Base-by-base conservation (phyloP, 2,888 invertebrate species). In the Clivina fossor region DNA sequence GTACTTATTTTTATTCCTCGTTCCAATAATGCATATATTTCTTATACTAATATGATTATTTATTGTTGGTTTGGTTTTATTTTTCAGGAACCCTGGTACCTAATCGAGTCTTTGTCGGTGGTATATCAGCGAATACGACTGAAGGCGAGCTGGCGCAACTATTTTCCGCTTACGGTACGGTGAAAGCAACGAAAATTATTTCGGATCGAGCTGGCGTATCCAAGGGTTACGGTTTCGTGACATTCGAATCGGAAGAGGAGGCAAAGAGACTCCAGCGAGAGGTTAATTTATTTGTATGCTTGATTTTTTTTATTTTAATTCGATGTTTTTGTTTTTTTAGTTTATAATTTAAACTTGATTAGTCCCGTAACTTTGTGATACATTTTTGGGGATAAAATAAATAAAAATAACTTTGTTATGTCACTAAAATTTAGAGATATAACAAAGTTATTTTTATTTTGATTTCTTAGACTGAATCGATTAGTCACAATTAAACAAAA, bases 61-160 rank as follows among this genome's bases (percentile, higher is more conserved):
- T 13, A 11, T 20, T 16, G 78, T 37, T 78, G 72, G 7, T 73
- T 74, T 65, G 74, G n/a, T 75, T 22, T 77, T 60, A 5, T 48
- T 41, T 48, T 58, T 18, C 58, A 69, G 93, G 85, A 61, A 94
- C 93, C 24, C 80, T 94, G 59, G 92, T 96, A 66, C 95, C 95
- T 58, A 95, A 95, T 74, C 80, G 96, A 66, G 91, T 97, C 68
- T 97, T 97, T 75, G 96, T 97, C 47, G 96, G 97, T 56, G 97
- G 96, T 18, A 95, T 97, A 68, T 90, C 94, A 54, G 84, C 92
- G 66, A 92, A 89, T 68, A 95, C 95, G 38, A 93, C 93, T 43
- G 96, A 95, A 76, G 86, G 87, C 50, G 96, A 96, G 70, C 76
- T 97, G 62, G 87, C 90, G 76, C 88, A 90, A 71, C 85, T 95